A percentile compares a stretch with the other conserved stretches of the same genome.
These are phyloP conservation scores for Tiliacea citrago DNA, from an alignment of 2,888 invertebrate species.

Conservation along the genomic window DNA sequence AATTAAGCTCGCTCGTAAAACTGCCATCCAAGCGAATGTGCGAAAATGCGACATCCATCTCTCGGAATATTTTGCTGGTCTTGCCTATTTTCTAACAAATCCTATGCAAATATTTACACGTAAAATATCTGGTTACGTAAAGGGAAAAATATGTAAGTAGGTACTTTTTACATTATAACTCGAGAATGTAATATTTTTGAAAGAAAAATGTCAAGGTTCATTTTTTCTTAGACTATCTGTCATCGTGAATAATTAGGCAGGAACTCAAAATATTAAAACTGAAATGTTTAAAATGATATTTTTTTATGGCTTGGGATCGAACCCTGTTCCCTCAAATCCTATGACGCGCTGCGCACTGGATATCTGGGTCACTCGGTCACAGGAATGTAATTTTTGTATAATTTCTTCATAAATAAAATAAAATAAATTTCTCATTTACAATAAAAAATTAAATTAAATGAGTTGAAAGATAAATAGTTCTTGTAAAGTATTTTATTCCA, in stretches of 20 bases:
- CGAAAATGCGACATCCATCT: no score
- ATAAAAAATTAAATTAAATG: background rate
- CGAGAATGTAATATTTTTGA: background rate
- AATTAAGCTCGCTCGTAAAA: background rate
- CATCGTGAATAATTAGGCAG: background rate
- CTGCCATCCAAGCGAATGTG: slow-evolving; percentile 8
- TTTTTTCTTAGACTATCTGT: background rate
- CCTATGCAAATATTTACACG: no score
- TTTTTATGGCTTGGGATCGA: background rate
- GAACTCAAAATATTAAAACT: background rate
- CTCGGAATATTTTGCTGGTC: background rate
- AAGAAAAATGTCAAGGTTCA: no score
- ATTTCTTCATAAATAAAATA: background rate
- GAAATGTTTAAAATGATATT: background rate
- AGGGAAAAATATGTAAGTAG: no score
- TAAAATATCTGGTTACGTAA: background rate
- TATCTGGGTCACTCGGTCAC: slow-evolving; percentile 11
- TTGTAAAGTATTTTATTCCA: background rate
- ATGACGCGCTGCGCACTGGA: background rate
- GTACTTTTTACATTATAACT: background rate
- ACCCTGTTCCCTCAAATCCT: background rate
- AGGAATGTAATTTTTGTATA: no score
- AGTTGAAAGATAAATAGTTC: background rate
- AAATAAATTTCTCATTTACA: background rate
- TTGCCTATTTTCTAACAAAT: background rate